Percentiles rank a stretch among this genome's conserved stretches.
These are phyloP conservation scores for Drosophila bunnanda DNA, from an alignment of 2,888 invertebrate species.

Conservation along the genomic window DNA sequence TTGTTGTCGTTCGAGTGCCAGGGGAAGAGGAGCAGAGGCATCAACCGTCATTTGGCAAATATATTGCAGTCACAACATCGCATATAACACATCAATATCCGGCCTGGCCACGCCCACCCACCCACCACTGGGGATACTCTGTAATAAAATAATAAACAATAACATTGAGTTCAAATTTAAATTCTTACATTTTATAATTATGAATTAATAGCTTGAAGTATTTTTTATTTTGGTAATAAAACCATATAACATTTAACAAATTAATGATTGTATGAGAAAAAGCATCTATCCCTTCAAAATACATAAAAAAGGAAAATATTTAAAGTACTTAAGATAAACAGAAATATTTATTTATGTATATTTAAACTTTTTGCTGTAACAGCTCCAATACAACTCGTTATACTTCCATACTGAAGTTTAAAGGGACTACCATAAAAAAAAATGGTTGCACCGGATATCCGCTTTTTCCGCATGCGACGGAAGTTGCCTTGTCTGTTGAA, in stretches of 20 bases:
- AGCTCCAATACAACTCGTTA: not conserved
- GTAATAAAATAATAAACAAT: not conserved
- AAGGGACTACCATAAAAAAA: constrained; percentile 23
- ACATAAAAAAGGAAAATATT: not conserved
- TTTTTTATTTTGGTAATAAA: not conserved
- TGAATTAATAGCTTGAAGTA: no score
- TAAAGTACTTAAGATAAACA: no score
- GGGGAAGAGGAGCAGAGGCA: constrained; percentile 18
- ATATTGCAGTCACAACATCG: constrained; percentile 55
- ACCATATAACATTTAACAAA: no score
- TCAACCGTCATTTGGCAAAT: constrained; percentile 56
- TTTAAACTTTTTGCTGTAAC: not conserved
- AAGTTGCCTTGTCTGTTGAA: constrained; percentile 43
- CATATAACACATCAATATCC: constrained; percentile 55
- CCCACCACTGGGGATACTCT: constrained; percentile 8
- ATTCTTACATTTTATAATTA: no score
- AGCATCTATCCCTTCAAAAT: no score
- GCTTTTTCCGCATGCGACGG: constrained; percentile 57
- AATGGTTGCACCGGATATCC: constrained; percentile 74
- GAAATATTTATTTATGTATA: no score
- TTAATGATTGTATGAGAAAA: no score
- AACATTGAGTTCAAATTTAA: no score
- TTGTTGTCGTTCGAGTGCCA: not conserved
- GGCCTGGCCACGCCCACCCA: constrained; percentile 33
- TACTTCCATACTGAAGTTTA: not conserved